phyloP scores from a whole-genome alignment of 2,113 vertebrate genomes.

The Chaetodon auriga region DNA sequence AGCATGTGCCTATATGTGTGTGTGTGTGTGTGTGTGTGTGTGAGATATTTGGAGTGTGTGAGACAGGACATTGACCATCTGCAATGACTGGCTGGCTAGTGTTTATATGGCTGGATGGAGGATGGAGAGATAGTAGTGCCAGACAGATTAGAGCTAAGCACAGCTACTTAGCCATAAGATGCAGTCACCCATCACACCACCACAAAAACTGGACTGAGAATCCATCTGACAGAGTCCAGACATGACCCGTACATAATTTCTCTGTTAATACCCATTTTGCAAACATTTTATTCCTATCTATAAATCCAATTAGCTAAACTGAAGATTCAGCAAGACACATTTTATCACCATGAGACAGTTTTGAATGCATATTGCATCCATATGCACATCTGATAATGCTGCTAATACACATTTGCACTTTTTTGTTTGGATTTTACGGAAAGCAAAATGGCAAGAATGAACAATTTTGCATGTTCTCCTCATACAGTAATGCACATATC shows the following conservation, averaged over 20 bases:
- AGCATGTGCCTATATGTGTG: conserved; percentile 12
- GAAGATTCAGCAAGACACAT: neutral
- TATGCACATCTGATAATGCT: neutral
- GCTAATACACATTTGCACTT: neutral
- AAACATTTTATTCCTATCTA: neutral
- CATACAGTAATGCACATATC: neutral
- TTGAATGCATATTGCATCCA: neutral
- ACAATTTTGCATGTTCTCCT: neutral
- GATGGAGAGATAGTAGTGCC: conserved; percentile 38
- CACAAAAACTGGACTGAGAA: conserved; percentile 4
- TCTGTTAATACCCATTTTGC: neutral
- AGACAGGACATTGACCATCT: conserved; percentile 58
- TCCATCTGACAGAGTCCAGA: neutral
- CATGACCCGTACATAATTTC: neutral
- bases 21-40: neutral
- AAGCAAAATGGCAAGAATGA: neutral
- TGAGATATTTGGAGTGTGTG: conserved; percentile 17
- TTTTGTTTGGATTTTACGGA: neutral
- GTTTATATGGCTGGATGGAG: conserved; percentile 40
- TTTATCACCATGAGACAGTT: neutral
- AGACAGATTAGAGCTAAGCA: conserved; percentile 45
- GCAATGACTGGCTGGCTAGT: conserved; percentile 50
- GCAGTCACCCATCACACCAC: conserved; percentile 24
- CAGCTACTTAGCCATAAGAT: conserved; percentile 13
- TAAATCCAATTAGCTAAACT: neutral